phyloP scores from a whole-genome alignment of 2,797 vertebrate genomes.

The Phoeniculus purpureus region DNA sequence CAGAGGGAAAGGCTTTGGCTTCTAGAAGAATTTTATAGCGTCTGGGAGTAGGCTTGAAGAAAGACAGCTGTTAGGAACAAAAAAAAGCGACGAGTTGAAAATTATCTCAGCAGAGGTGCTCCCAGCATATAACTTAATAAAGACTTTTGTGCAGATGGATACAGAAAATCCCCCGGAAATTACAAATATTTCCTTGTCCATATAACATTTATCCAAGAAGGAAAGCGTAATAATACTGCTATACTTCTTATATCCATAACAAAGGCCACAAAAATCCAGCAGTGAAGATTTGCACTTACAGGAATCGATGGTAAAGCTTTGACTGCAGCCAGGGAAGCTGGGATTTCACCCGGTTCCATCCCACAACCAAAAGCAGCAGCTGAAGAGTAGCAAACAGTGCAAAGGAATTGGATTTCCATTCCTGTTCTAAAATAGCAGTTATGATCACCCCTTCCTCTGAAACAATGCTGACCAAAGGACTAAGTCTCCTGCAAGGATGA shows the following conservation, averaged over 20 bases:
- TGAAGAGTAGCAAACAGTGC: not conserved
- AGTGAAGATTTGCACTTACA: not conserved
- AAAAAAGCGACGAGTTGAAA: slow-evolving; percentile 5
- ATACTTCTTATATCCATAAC: not conserved
- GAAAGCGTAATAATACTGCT: not conserved
- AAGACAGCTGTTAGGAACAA: slow-evolving; percentile 85
- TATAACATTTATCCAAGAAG: slow-evolving; percentile 5
- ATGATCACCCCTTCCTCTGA: not conserved
- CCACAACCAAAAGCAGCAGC: not conserved
- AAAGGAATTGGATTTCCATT: not conserved
- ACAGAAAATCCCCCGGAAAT: slow-evolving; percentile 22
- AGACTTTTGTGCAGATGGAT: slow-evolving; percentile 1
- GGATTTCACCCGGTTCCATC: not conserved
- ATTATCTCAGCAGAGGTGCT: not conserved
- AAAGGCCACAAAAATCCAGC: not conserved
- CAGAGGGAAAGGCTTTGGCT: slow-evolving; percentile 92
- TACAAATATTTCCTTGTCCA: not conserved
- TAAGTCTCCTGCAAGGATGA: not conserved
- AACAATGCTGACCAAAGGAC: not conserved
- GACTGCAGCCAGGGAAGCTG: not conserved
- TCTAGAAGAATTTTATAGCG: slow-evolving; percentile 93
- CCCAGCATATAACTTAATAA: slow-evolving; percentile 18
- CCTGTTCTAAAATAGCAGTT: not conserved
- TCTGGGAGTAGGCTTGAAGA: slow-evolving; percentile 90
- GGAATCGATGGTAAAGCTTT: not conserved